Percentiles rank a stretch among this genome's conserved stretches.
These are phyloP conservation scores for Crotalus helleri DNA, from an alignment of 2,113 vertebrate genomes.

Conservation along the genomic window DNA sequence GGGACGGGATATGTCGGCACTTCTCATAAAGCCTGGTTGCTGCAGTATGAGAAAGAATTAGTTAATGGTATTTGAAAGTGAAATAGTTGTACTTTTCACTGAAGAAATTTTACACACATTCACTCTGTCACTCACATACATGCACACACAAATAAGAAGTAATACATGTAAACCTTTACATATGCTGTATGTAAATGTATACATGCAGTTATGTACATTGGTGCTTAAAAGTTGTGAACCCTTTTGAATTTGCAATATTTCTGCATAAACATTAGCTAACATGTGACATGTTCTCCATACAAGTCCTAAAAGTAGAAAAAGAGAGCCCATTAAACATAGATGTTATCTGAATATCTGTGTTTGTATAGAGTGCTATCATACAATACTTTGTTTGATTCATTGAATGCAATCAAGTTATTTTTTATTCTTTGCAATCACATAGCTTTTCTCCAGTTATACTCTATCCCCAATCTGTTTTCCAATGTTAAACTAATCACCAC, in stretches of 20 bases:
- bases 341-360: no score
- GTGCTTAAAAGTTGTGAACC: background rate
- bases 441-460: no score
- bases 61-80: slow-evolving; percentile 13
- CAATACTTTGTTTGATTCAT: no score
- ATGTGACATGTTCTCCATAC: background rate
- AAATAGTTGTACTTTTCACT: background rate
- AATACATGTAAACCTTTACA: background rate
- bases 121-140: background rate
- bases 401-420: no score
- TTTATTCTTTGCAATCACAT: no score
- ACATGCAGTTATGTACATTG: background rate
- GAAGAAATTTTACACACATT: background rate
- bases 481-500: no score
- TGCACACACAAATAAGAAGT: background rate
- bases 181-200: background rate
- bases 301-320: background rate
- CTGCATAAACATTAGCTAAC: background rate
- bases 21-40: slow-evolving; percentile 28
- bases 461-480: no score
- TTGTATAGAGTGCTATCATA: no score
- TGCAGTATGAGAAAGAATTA: background rate
- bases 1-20: slow-evolving; percentile 70
- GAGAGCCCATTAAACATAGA: no score
- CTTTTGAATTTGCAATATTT: background rate